Evolutionary conservation across 2,888 invertebrate genomes (phyloP).

Genomic region (Leptinotarsa rubiginosa): DNA sequence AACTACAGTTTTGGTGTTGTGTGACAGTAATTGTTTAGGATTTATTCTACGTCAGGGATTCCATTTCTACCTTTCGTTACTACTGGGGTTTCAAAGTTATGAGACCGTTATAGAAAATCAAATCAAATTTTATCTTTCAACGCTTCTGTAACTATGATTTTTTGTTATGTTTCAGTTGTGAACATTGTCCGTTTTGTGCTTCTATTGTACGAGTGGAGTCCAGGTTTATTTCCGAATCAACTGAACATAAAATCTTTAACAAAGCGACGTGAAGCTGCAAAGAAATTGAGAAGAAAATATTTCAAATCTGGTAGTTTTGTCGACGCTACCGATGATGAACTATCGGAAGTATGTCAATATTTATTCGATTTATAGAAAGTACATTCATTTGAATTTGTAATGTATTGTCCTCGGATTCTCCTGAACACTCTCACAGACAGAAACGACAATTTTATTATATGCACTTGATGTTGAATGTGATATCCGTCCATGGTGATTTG

Average conservation of each 20-base stretch:
- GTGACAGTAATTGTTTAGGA: too few species aligned
- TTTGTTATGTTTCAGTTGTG: not conserved
- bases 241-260: not conserved
- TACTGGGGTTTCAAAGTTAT: too few species aligned
- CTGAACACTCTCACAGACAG: too few species aligned
- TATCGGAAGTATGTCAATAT: constrained; percentile 22
- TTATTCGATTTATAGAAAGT: too few species aligned
- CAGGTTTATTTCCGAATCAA: constrained; percentile 28
- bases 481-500: too few species aligned
- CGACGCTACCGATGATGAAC: constrained; percentile 11
- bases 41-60: too few species aligned
- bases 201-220: constrained; percentile 26
- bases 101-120: too few species aligned
- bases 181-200: not conserved
- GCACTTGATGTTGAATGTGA: too few species aligned
- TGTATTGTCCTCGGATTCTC: not conserved
- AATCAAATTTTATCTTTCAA: not conserved
- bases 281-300: constrained; percentile 27
- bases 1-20: too few species aligned
- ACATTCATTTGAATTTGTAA: not conserved
- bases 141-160: not conserved
- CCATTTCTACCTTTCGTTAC: too few species aligned
- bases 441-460: too few species aligned
- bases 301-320: constrained; percentile 15
- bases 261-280: constrained; percentile 19